phyloP scores from a whole-genome alignment of 2,888 invertebrate genomes.

The Eupeodes luniger region DNA sequence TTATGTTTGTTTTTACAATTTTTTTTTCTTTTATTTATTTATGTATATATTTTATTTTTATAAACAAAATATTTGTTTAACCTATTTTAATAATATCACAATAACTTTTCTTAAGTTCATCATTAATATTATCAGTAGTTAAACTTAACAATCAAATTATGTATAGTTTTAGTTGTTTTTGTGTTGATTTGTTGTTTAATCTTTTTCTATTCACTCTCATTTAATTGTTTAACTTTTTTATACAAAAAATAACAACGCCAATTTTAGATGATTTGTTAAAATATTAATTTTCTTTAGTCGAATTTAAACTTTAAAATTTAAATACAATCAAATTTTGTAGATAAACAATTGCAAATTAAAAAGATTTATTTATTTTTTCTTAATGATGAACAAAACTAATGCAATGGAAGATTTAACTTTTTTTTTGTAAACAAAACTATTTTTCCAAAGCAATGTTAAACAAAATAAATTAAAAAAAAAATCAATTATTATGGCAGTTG shows the following conservation, averaged over 20 bases:
- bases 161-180: constrained; percentile 23
- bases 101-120: constrained; percentile 75
- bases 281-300: constrained; percentile 1
- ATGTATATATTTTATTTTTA: constrained; percentile 33
- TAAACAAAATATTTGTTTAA: constrained; percentile 70
- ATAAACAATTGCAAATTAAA: not conserved
- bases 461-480: constrained; percentile 15
- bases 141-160: constrained; percentile 61
- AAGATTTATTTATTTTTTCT: constrained; percentile 18
- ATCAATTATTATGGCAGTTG: constrained; percentile 39
- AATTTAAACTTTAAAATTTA: constrained; percentile 18
- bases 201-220: constrained; percentile 21
- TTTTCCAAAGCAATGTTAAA: not conserved
- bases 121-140: constrained; percentile 71
- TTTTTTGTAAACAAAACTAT: constrained; percentile 16
- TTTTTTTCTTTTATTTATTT: constrained; percentile 31
- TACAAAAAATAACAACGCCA: constrained; percentile 54
- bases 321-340: constrained; percentile 49
- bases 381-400: constrained; percentile 28
- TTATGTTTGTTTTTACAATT: constrained; percentile 8
- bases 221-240: constrained; percentile 25
- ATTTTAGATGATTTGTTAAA: constrained; percentile 39
- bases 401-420: constrained; percentile 10
- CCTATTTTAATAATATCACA: constrained; percentile 74
- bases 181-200: not conserved